phyloP scores from a whole-genome alignment of 2,888 invertebrate genomes.

The Euspilapteryx auroguttella region DNA sequence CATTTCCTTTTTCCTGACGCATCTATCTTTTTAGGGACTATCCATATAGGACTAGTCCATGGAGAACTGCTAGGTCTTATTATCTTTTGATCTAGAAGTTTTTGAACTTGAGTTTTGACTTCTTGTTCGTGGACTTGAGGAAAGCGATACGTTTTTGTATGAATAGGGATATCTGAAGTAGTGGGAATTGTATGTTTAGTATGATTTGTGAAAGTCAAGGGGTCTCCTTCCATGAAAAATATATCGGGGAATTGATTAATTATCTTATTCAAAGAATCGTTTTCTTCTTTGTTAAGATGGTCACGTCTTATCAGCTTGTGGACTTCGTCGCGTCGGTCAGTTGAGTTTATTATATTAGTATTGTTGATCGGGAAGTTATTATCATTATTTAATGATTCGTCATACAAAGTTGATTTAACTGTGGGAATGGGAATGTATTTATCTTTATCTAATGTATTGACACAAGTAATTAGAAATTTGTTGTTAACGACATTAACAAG shows the following conservation, averaged over 20 bases:
- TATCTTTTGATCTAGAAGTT: constrained; percentile 8
- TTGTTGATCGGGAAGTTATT: too few relatives aligned
- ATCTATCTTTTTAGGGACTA: constrained; percentile 10
- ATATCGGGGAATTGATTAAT: constrained; percentile 9
- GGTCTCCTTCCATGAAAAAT: constrained; percentile 3
- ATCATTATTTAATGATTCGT: too few relatives aligned
- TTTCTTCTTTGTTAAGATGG: constrained; percentile 1
- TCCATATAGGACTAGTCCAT: constrained; percentile 6
- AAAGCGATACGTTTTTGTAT: constrained; percentile 10
- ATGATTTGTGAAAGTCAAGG: constrained; percentile 7
- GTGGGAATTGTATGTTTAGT: constrained; percentile 9
- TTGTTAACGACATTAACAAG: too few relatives aligned
- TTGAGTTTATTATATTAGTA: too few relatives aligned
- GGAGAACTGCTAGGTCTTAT: constrained; percentile 8
- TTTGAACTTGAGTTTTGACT: constrained; percentile 6
- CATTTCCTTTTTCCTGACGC: constrained; percentile 6
- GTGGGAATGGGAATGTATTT: too few relatives aligned
- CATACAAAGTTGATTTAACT: too few relatives aligned
- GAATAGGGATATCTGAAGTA: constrained; percentile 10
- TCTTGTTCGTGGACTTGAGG: constrained; percentile 10
- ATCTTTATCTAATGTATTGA: too few relatives aligned
- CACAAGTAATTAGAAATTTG: too few relatives aligned
- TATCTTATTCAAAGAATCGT: constrained; percentile 3
- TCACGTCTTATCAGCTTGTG: neutral
- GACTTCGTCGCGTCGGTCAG: too few relatives aligned